These are phyloP conservation scores for Panthera uncia DNA, from an alignment of 2,113 vertebrate species.

Conservation along the genomic window DNA sequence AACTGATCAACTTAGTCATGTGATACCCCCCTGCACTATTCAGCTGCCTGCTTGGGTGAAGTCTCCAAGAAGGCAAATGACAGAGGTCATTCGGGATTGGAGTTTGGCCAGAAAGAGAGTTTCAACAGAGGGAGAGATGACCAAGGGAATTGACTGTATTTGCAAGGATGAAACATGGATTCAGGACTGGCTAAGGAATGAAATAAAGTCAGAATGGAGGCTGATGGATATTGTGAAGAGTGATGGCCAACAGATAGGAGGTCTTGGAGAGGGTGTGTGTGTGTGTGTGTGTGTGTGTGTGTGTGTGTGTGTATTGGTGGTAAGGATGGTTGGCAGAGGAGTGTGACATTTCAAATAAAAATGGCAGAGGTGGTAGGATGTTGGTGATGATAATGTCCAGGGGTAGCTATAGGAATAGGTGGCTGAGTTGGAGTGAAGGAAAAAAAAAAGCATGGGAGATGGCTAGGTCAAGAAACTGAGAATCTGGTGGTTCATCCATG, in stretches of 20 bases:
- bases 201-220: neutral
- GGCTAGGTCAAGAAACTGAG: neutral
- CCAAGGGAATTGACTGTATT: neutral
- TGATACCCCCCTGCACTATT: neutral
- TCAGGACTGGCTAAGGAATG: neutral
- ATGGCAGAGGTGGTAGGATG: neutral
- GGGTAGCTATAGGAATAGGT: neutral
- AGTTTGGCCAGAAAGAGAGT: neutral
- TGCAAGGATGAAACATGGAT: neutral
- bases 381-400: neutral
- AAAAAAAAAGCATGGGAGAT: neutral
- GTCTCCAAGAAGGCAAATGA: neutral
- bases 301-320: neutral
- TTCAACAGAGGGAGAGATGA: neutral
- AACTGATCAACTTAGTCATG: neutral
- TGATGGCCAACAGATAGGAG: neutral
- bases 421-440: neutral
- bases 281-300: neutral
- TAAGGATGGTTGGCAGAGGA: neutral
- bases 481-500: neutral
- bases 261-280: neutral
- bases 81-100: neutral
- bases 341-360: constrained; percentile 15
- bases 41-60: neutral
- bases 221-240: neutral